phyloP scores from a whole-genome alignment of 2,797 vertebrate species.

The Vespertilio murinus region DNA sequence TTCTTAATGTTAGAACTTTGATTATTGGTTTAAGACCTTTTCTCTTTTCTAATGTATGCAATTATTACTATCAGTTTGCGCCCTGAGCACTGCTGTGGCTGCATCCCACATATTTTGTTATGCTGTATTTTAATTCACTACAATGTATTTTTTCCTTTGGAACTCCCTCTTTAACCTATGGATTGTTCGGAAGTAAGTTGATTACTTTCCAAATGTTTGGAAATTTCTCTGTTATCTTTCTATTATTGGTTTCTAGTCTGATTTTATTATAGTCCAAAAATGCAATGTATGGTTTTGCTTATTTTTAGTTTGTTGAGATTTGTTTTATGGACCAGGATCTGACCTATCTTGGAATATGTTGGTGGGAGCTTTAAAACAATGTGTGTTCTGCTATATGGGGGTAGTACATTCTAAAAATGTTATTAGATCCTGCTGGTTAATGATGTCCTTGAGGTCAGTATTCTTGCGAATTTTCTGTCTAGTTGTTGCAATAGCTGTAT shows the following conservation, averaged over 20 bases:
- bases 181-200: not conserved
- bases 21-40: not conserved
- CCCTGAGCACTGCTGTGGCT: not conserved
- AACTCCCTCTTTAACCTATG: not conserved
- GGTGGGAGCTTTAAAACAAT: not conserved
- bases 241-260: not conserved
- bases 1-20: not conserved
- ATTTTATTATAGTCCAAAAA: not conserved
- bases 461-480: not conserved
- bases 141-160: not conserved
- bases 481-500: not conserved
- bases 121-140: not conserved
- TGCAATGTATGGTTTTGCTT: not conserved
- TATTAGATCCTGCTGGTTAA: not conserved
- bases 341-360: not conserved
- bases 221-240: not conserved
- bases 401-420: not conserved
- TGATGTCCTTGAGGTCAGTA: not conserved
- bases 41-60: not conserved
- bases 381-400: not conserved
- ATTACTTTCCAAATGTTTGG: not conserved
- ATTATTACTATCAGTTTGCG: not conserved
- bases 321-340: not conserved
- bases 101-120: not conserved
- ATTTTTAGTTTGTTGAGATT: not conserved